These are phyloP conservation scores for Phainopepla nitens DNA, from an alignment of 2,113 vertebrate genomes.

Conservation along the genomic window DNA sequence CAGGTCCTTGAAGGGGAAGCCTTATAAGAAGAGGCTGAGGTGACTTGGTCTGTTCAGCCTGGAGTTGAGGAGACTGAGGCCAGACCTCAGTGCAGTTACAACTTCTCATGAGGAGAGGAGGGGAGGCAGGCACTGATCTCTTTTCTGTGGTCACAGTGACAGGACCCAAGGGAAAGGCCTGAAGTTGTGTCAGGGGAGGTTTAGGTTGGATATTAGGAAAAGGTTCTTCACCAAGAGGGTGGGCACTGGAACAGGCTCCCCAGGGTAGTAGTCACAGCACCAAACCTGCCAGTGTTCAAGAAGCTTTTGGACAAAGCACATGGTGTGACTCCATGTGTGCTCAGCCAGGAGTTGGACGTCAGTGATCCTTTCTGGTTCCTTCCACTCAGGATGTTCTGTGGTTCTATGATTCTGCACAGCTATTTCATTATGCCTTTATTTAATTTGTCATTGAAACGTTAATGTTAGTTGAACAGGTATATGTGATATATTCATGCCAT, in stretches of 20 bases:
- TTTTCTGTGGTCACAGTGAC: background rate
- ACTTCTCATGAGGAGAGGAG: fast-evolving
- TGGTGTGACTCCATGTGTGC: background rate
- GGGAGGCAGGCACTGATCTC: background rate
- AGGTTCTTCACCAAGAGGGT: background rate
- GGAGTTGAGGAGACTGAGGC: background rate
- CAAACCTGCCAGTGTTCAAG: background rate
- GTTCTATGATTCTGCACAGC: background rate
- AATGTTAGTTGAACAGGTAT: background rate
- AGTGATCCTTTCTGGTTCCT: background rate
- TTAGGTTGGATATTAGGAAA: background rate
- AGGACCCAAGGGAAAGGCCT: fast-evolving
- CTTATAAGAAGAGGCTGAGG: background rate
- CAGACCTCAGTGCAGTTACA: background rate
- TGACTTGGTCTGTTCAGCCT: background rate
- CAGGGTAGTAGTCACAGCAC: background rate
- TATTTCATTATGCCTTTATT: background rate
- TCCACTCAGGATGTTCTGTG: background rate
- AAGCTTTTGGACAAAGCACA: background rate
- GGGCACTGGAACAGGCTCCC: background rate
- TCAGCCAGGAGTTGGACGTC: no score
- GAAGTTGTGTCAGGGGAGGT: background rate
- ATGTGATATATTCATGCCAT: background rate
- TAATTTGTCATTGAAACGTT: background rate
- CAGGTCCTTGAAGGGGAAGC: background rate